A percentile compares a stretch with the other conserved stretches of the same genome.
phyloP scores from a whole-genome alignment of 2,888 invertebrate species.

The Drosophila macrospina region DNA sequence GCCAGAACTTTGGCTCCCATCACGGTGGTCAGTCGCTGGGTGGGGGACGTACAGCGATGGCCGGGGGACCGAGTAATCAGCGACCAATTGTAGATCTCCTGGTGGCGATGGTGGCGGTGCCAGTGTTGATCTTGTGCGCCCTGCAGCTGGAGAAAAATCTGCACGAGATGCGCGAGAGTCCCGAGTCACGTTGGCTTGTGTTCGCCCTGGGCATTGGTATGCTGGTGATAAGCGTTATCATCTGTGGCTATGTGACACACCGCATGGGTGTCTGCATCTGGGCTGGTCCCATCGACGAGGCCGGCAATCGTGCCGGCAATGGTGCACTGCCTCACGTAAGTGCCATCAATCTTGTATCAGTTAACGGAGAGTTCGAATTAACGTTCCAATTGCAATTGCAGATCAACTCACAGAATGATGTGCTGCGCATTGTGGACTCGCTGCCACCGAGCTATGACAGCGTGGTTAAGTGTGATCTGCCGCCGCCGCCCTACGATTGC shows the following conservation, averaged over 20 bases:
- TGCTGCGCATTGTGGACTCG: slow-evolving; percentile 83
- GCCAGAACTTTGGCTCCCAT: slow-evolving; percentile 52
- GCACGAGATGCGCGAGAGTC: slow-evolving; percentile 83
- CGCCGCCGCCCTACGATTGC: slow-evolving; percentile 85
- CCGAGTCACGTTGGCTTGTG: slow-evolving; percentile 84
- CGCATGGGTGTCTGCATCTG: slow-evolving; percentile 86
- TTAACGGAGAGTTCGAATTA: too few relatives aligned
- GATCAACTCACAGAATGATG: slow-evolving; percentile 85
- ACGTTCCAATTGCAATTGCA: slow-evolving; percentile 42
- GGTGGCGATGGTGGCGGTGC: slow-evolving; percentile 85
- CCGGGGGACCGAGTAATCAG: slow-evolving; percentile 69
- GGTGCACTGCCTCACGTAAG: slow-evolving; percentile 76
- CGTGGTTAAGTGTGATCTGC: slow-evolving; percentile 84
- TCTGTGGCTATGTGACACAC: slow-evolving; percentile 86
- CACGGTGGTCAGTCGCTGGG: slow-evolving; percentile 12
- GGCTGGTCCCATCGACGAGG: slow-evolving; percentile 85
- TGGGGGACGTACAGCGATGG: slow-evolving; percentile 19
- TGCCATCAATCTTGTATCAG: slow-evolving; percentile 4
- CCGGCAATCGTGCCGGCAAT: slow-evolving; percentile 73
- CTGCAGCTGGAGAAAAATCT: slow-evolving; percentile 85
- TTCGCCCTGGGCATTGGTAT: slow-evolving; percentile 85
- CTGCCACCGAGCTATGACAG: slow-evolving; percentile 86
- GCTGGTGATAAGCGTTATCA: slow-evolving; percentile 84
- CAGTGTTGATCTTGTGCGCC: slow-evolving; percentile 85
- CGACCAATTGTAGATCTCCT: slow-evolving; percentile 85